A percentile compares a stretch with the other conserved stretches of the same genome.
Evolutionary conservation across 2,113 vertebrate species (phyloP).

Genomic region (Marmota flaviventris): DNA sequence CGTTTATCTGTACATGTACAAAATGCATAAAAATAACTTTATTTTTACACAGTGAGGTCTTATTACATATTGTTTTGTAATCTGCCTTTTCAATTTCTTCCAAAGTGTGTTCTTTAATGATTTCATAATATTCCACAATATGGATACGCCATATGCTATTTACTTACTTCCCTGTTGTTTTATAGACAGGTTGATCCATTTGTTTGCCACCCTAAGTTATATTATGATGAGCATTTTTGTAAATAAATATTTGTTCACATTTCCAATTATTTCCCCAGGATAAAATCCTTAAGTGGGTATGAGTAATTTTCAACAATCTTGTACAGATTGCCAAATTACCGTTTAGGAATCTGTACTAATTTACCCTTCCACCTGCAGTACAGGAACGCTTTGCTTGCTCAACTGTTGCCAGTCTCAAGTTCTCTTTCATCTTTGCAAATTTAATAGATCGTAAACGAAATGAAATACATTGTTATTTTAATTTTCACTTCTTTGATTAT

Average conservation of each 20-base stretch:
- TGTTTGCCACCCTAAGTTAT: conserved; percentile 55
- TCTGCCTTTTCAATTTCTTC: not conserved
- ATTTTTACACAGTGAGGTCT: not conserved
- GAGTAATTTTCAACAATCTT: conserved; percentile 59
- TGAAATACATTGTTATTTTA: not conserved
- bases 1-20: not conserved
- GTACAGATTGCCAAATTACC: conserved; percentile 39
- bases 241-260: conserved; percentile 73
- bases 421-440: conserved; percentile 47
- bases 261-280: conserved; percentile 67
- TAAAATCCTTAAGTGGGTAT: conserved; percentile 54
- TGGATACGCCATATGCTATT: conserved; percentile 48
- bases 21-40: not conserved
- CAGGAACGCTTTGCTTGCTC: not conserved
- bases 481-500: conserved; percentile 52
- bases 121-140: not conserved
- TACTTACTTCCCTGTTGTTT: conserved; percentile 48
- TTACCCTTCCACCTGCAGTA: conserved; percentile 13
- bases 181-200: conserved; percentile 41
- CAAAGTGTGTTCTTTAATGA: not conserved
- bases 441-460: conserved; percentile 21
- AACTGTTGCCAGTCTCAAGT: not conserved
- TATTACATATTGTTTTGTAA: not conserved
- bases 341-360: conserved; percentile 55
- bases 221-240: conserved; percentile 55